Conservation (phyloP, 2,113 vertebrate genomes). For the Oxyruncus cristatus region DNA sequence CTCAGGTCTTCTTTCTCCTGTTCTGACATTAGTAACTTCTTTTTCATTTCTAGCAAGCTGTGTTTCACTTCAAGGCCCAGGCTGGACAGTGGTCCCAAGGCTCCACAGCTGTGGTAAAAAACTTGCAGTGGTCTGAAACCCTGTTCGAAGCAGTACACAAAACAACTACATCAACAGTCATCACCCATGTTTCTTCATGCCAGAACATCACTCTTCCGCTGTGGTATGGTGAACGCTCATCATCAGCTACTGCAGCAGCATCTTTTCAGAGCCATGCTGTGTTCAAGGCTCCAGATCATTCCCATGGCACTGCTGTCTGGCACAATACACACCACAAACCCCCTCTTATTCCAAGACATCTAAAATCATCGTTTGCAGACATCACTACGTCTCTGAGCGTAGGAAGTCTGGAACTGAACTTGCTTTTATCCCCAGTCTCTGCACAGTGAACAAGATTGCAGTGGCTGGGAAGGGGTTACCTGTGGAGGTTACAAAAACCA, state of each 20-base stretch:
- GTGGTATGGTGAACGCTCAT: rapidly evolving
- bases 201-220: rapidly evolving
- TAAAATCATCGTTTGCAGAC: rapidly evolving
- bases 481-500: rapidly evolving
- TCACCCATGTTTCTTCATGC: not conserved
- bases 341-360: not conserved
- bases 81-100: not conserved
- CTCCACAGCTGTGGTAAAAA: rapidly evolving
- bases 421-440: not conserved
- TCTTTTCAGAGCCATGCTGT: rapidly evolving
- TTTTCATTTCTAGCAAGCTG: rapidly evolving
- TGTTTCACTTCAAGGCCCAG: not conserved
- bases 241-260: not conserved
- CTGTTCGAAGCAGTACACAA: not conserved
- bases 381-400: rapidly evolving
- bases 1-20: not conserved
- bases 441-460: not conserved
- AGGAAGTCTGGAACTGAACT: not conserved
- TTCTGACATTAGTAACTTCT: not conserved
- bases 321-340: rapidly evolving
- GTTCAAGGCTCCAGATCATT: rapidly evolving
- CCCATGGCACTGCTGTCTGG: rapidly evolving
- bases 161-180: rapidly evolving
- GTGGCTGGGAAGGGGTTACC: not conserved
- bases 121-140: not conserved